Conservation (phyloP, 2,888 invertebrate genomes). For the Caenorhabditis drosophilae region DNA sequence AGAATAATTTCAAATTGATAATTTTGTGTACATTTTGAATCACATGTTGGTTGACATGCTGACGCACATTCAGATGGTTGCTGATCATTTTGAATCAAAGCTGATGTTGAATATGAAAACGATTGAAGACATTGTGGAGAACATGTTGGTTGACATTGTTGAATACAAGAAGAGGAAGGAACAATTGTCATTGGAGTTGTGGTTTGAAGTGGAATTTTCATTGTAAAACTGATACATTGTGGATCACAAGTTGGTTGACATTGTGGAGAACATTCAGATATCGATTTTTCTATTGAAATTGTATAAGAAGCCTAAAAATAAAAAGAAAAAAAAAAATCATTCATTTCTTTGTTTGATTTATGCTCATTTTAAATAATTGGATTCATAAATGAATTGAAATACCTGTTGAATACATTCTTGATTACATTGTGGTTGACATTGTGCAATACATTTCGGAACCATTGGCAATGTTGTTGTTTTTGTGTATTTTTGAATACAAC, state of each 20-base stretch:
- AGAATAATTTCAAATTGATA: slow-evolving; percentile 51
- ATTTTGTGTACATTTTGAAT: slow-evolving; percentile 43
- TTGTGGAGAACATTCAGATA: slow-evolving; percentile 23
- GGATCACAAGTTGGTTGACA: slow-evolving; percentile 37
- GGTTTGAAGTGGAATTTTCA: slow-evolving; percentile 22
- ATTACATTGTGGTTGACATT: slow-evolving; percentile 34
- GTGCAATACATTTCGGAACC: slow-evolving; percentile 26
- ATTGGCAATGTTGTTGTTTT: slow-evolving; percentile 30
- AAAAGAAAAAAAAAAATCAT: background rate
- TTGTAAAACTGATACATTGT: slow-evolving; percentile 33
- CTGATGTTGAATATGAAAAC: slow-evolving; percentile 17
- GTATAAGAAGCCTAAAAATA: slow-evolving; percentile 23
- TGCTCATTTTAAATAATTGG: background rate
- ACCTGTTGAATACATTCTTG: slow-evolving; percentile 31
- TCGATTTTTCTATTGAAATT: slow-evolving; percentile 16
- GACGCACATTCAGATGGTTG: slow-evolving; percentile 27
- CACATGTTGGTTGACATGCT: slow-evolving; percentile 45
- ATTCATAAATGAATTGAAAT: background rate
- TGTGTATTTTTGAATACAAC: slow-evolving; percentile 32
- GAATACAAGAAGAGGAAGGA: slow-evolving; percentile 23
- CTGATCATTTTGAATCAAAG: background rate
- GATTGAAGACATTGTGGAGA: slow-evolving; percentile 30
- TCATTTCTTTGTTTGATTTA: background rate
- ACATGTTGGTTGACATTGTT: slow-evolving; percentile 43
- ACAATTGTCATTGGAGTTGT: slow-evolving; percentile 1